A percentile compares a stretch with the other conserved stretches of the same genome.
These are phyloP conservation scores for Picathartes gymnocephalus DNA, from an alignment of 2,113 vertebrate genomes.

Conservation along the genomic window DNA sequence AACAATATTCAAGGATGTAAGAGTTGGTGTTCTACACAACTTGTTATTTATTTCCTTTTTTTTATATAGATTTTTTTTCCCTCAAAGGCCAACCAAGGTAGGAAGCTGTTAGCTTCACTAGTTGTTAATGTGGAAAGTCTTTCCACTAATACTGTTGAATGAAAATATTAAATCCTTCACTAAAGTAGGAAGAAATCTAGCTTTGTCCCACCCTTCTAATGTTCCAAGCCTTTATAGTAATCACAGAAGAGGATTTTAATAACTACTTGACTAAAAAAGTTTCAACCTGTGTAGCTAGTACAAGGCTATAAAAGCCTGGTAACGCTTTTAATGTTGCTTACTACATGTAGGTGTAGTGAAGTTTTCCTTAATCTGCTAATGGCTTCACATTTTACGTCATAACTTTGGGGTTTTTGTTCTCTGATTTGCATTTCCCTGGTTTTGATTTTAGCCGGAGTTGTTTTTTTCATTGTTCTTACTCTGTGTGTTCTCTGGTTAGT, in stretches of 20 bases:
- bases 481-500: neutral
- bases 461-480: neutral
- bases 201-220: conserved; percentile 8
- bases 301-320: neutral
- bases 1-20: neutral
- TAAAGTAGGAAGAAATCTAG: conserved; percentile 9
- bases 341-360: neutral
- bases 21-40: neutral
- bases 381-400: neutral
- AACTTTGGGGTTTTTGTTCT: neutral
- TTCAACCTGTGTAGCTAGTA: neutral
- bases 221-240: neutral
- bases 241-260: conserved; percentile 5
- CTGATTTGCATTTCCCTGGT: neutral
- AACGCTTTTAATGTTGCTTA: conserved; percentile 29
- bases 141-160: conserved; percentile 29
- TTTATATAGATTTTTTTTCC: conserved; percentile 11
- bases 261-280: neutral
- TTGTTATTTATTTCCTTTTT: neutral
- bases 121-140: conserved; percentile 24
- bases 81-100: conserved; percentile 40
- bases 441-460: neutral
- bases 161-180: neutral
- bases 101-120: conserved; percentile 9
- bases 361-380: conserved; percentile 19